phyloP scores from a whole-genome alignment of 2,797 vertebrate species.

The Sciaenops ocellatus region DNA sequence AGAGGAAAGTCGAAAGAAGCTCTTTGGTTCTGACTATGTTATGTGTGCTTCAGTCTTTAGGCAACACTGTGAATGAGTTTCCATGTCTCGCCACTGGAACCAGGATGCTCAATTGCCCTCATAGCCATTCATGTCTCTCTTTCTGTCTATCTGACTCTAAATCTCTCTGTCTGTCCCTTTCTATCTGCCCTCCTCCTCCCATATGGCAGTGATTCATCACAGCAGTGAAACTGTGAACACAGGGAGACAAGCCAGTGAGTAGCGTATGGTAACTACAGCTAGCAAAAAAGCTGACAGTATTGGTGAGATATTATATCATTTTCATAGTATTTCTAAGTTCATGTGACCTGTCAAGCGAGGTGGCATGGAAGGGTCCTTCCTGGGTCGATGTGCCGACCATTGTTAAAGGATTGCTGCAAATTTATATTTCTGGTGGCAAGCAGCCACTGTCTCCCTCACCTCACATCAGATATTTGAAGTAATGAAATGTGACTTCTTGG shows the following conservation, averaged over 20 bases:
- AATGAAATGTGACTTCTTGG: slow-evolving; percentile 6
- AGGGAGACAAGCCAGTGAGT: slow-evolving; percentile 34
- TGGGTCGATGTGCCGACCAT: not conserved
- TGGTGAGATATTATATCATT: slow-evolving; percentile 6
- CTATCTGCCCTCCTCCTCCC: slow-evolving; percentile 1
- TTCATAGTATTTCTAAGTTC: not conserved
- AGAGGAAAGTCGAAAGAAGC: not conserved
- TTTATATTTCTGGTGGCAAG: not conserved
- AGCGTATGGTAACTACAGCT: slow-evolving; percentile 41
- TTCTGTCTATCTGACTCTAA: not conserved
- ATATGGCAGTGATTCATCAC: slow-evolving; percentile 60
- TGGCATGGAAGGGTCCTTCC: not conserved
- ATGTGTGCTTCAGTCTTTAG: not conserved
- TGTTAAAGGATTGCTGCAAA: not conserved
- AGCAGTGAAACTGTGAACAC: slow-evolving; percentile 51
- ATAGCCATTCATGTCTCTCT: not conserved
- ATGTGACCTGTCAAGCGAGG: not conserved
- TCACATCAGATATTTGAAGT: not conserved
- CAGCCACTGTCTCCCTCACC: not conserved
- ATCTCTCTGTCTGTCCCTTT: not conserved
- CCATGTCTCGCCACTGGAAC: not conserved
- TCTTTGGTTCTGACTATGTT: not conserved
- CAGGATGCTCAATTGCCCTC: not conserved
- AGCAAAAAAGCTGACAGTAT: slow-evolving; percentile 23
- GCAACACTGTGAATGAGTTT: no score